Evolutionary conservation across 2,888 invertebrate genomes (phyloP).

Genomic region (Atethmia centrago): DNA sequence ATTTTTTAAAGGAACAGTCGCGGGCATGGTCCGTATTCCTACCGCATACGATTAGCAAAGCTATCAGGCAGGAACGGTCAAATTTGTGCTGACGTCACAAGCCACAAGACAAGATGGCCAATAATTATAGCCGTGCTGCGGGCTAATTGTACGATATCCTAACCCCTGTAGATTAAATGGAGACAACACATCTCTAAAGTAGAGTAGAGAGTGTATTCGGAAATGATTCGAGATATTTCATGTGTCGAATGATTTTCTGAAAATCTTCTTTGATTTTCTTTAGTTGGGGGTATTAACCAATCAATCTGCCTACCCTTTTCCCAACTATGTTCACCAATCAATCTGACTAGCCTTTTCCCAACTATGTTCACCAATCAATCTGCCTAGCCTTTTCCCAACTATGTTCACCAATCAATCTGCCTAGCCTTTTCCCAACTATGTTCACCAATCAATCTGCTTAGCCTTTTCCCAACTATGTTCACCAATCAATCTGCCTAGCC

Average conservation of each 20-base stretch:
- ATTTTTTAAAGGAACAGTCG: background rate
- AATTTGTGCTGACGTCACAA: slow-evolving; percentile 8
- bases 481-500: too few relatives aligned
- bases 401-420: too few relatives aligned
- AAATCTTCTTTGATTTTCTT: background rate
- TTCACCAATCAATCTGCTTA: too few relatives aligned
- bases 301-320: too few relatives aligned
- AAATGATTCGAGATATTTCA: background rate
- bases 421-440: too few relatives aligned
- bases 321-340: too few relatives aligned
- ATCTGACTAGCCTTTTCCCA: too few relatives aligned
- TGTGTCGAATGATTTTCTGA: background rate
- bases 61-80: background rate
- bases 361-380: too few relatives aligned
- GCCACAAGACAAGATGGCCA: slow-evolving; percentile 4
- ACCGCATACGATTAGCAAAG: background rate
- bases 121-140: slow-evolving; percentile 1
- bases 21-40: background rate
- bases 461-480: too few relatives aligned
- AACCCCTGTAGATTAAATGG: slow-evolving; percentile 3
- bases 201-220: background rate
- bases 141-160: slow-evolving; percentile 32
- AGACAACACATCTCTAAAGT: background rate
- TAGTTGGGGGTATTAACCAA: background rate
- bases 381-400: too few relatives aligned